phyloP scores from a whole-genome alignment of 1,140 invertebrate genomes.

The Hypsibius dujardini region DNA sequence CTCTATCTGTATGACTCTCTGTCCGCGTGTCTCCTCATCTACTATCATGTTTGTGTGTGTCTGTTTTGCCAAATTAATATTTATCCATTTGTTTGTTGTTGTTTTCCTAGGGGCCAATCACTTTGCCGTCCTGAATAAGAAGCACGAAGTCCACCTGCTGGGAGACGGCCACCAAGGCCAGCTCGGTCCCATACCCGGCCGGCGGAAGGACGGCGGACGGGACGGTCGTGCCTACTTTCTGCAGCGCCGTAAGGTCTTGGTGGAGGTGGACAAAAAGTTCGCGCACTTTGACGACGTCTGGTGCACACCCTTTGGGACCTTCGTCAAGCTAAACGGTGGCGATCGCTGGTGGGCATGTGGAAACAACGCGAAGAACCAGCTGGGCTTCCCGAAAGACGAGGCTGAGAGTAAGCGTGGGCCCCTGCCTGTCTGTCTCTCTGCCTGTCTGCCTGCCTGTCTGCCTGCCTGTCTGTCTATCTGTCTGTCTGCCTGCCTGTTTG shows the following conservation, averaged over 20 bases:
- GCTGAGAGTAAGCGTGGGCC: no score
- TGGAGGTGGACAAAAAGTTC: not conserved
- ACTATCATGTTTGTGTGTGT: no score
- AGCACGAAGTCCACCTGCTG: not conserved
- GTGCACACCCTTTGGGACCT: not conserved
- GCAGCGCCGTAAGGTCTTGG: not conserved
- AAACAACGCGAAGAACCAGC: not conserved
- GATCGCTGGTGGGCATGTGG: not conserved
- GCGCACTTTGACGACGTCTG: not conserved
- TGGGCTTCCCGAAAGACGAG: constrained; percentile 11
- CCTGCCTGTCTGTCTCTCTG: no score
- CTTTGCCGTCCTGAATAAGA: not conserved
- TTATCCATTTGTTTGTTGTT: no score
- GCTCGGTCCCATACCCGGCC: not conserved
- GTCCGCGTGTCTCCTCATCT: no score
- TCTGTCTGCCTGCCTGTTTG: no score
- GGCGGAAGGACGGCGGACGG: not conserved
- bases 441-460: no score
- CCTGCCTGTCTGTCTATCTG: no score
- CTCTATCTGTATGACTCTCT: no score
- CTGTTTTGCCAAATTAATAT: no score
- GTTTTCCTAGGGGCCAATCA: no score
- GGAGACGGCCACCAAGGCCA: not conserved
- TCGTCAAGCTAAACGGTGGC: not conserved
- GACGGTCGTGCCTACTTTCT: not conserved